Conservation (phyloP, 2,113 vertebrate species). For the Dicaeum eximium region DNA sequence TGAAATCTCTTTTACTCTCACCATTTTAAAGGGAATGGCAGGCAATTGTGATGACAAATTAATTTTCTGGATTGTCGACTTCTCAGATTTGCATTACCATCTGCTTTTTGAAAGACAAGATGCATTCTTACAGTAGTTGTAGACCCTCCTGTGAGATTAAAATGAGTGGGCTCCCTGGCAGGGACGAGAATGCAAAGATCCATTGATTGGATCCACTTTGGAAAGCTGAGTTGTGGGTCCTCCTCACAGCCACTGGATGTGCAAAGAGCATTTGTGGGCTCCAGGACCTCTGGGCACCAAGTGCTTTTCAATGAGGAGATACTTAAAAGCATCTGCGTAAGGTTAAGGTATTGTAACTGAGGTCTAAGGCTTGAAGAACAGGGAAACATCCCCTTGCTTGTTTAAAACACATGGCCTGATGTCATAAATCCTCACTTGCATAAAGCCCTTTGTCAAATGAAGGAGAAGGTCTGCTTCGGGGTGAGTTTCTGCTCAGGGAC, state of each 20-base stretch:
- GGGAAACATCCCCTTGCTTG: background rate
- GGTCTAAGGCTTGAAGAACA: background rate
- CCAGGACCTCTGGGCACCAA: background rate
- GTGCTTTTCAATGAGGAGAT: background rate
- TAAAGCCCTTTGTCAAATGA: background rate
- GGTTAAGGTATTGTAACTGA: background rate
- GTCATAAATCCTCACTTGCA: background rate
- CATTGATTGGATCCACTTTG: fast-evolving
- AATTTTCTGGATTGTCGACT: background rate
- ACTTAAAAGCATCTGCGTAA: background rate
- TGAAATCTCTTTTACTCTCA: background rate
- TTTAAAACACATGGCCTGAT: background rate
- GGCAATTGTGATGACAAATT: background rate
- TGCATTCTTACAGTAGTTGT: background rate
- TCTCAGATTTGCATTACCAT: background rate
- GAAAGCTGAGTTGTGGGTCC: background rate
- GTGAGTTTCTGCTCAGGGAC: background rate
- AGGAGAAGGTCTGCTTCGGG: background rate
- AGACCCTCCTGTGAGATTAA: background rate
- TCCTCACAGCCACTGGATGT: fast-evolving
- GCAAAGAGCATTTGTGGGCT: fast-evolving
- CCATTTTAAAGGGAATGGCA: background rate
- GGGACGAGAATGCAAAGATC: background rate
- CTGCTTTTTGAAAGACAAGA: background rate
- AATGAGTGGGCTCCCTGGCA: background rate